Evolutionary conservation across 2,888 invertebrate genomes (phyloP).

Genomic region (Melolontha melolontha): DNA sequence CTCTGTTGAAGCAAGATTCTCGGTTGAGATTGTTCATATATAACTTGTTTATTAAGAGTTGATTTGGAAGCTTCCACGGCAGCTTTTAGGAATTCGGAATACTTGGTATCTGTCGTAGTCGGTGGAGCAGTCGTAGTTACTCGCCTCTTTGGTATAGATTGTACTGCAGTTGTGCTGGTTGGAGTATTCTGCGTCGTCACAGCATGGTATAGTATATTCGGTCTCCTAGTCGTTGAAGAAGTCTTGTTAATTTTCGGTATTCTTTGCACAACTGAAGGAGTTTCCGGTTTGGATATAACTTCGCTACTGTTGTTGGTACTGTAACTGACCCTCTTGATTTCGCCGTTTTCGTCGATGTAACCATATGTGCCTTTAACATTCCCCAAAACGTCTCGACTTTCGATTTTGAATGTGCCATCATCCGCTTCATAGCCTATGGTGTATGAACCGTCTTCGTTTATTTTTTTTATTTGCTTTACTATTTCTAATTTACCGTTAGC

Average conservation of each 20-base stretch:
- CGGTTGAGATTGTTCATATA: slow-evolving; percentile 60
- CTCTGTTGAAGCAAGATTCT: slow-evolving; percentile 60
- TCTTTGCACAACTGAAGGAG: slow-evolving; percentile 62
- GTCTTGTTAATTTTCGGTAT: slow-evolving; percentile 63
- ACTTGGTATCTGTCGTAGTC: slow-evolving; percentile 58
- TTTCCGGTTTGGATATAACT: slow-evolving; percentile 62
- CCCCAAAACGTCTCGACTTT: slow-evolving; percentile 82
- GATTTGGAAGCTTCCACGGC: slow-evolving; percentile 55
- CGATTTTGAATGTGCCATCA: slow-evolving; percentile 88
- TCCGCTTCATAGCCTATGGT: slow-evolving; percentile 88
- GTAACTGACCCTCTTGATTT: slow-evolving; percentile 84
- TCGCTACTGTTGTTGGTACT: slow-evolving; percentile 70
- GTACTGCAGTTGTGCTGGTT: slow-evolving; percentile 73
- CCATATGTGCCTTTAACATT: slow-evolving; percentile 88
- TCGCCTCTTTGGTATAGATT: slow-evolving; percentile 73
- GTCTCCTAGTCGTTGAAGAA: slow-evolving; percentile 70
- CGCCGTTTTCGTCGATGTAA: slow-evolving; percentile 81
- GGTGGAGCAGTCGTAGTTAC: slow-evolving; percentile 62
- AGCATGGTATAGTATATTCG: slow-evolving; percentile 61
- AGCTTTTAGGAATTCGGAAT: slow-evolving; percentile 56
- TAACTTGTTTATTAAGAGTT: slow-evolving; percentile 59
- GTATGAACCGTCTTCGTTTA: slow-evolving; percentile 87
- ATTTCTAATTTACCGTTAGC: slow-evolving; percentile 81
- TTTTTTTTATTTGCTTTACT: slow-evolving; percentile 82
- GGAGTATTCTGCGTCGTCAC: slow-evolving; percentile 68